These are phyloP conservation scores for Parauchenoglanis ngamensis DNA, from an alignment of 2,797 vertebrate species.

Conservation along the genomic window DNA sequence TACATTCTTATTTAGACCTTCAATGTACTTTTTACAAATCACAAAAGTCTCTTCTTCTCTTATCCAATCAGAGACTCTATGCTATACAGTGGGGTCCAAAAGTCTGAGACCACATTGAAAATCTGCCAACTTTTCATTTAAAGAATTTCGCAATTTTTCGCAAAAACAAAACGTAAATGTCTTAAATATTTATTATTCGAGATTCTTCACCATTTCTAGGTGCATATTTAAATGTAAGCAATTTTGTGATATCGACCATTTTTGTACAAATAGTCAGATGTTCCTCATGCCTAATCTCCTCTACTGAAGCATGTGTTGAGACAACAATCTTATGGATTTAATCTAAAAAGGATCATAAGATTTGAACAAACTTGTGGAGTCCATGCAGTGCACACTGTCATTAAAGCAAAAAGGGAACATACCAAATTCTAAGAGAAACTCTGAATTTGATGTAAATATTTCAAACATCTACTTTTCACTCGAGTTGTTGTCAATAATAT, in stretches of 20 bases:
- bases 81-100: neutral
- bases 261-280: neutral
- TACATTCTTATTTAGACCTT: neutral
- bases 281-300: neutral
- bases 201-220: neutral
- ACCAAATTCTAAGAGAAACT: neutral
- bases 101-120: neutral
- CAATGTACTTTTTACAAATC: neutral
- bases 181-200: neutral
- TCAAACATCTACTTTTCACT: neutral
- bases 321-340: neutral
- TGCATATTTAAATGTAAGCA: neutral
- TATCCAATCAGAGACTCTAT: neutral
- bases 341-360: neutral
- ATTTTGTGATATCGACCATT: neutral
- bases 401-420: neutral
- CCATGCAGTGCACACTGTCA: neutral
- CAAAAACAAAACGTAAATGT: neutral
- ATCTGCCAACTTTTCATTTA: neutral
- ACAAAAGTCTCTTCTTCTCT: neutral
- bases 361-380: neutral
- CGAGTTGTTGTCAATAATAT: neutral
- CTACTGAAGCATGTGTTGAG: neutral
- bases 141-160: neutral
- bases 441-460: neutral